Conservation (phyloP, 2,113 vertebrate genomes). For the Neolamprologus fasciatus region DNA sequence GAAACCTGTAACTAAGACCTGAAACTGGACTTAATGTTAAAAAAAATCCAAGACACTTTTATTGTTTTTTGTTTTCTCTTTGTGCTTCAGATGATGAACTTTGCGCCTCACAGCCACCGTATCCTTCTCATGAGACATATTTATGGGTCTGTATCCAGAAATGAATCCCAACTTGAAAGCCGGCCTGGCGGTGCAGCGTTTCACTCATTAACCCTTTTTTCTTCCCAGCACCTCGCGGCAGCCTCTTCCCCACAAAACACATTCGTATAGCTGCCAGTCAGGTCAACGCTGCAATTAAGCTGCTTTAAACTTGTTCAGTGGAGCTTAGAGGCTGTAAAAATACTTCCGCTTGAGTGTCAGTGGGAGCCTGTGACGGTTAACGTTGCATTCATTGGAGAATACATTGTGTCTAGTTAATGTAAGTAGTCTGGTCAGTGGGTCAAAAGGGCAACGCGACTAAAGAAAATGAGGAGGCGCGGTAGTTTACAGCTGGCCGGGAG, state of each 20-base stretch:
- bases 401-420: constrained; percentile 45
- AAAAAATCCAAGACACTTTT: rapidly evolving
- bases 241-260: constrained; percentile 40
- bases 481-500: neutral
- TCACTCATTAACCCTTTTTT: constrained; percentile 45
- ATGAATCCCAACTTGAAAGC: constrained; percentile 40
- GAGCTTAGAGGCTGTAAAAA: constrained; percentile 58
- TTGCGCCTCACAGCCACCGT: neutral
- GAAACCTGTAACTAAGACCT: neutral
- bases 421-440: constrained; percentile 42
- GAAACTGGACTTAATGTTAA: neutral
- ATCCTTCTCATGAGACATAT: neutral
- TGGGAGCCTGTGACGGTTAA: constrained; percentile 37
- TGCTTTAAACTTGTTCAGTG: constrained; percentile 62
- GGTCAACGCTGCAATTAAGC: constrained; percentile 44
- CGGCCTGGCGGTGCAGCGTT: neutral
- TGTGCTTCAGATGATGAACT: neutral
- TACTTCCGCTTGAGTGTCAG: constrained; percentile 48
- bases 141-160: constrained; percentile 31
- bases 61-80: neutral
- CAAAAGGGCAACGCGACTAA: constrained; percentile 29
- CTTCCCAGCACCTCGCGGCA: constrained; percentile 33
- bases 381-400: constrained; percentile 30
- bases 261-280: constrained; percentile 31
- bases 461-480: neutral